Base-by-base conservation (phyloP, 2,888 invertebrate genomes). In the Sipha maydis region DNA sequence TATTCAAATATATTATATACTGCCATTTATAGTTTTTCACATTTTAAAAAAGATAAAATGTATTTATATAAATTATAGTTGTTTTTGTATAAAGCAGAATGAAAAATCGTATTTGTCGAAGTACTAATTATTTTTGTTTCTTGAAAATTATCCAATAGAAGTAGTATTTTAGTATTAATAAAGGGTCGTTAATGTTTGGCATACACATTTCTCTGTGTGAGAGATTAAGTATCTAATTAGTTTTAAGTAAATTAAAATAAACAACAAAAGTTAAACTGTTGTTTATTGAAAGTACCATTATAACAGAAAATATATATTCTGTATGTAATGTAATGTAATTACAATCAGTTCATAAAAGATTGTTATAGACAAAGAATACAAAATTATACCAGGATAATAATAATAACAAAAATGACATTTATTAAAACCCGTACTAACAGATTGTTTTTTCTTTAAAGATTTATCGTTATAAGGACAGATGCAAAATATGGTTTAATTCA, bases 141-240 rank as follows among this genome's bases (percentile, higher is more conserved):
- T 71, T 71, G 71, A 71, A 31, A 71, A 71, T 71, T 79, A 79
- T 79, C 25, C 56, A 79, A 79, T 79, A 79, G 1, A 21, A 61
- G 28, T 54, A 54, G 31, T 79, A 14, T 78, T 79, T 79, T 21
- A 79, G 21, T 54, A 34, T 78, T 56, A 78, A 31, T 71, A 14
- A 31, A 31, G 17, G 71, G 71, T 71, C 28, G 31, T 28, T 71
- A 28, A 71, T 79, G n/a, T 56, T 79, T 79, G 79, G 56, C 56
- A 79, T 25, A 79, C 25, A 11, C 31, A 34, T 79, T 79, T 79
- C 34, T 79, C 34, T 79, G 56, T 54, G 31, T 56, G 34, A 11
- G 21, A 79, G 34, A 34, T 71, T 71, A 71, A 71, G 71, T 71
- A 31, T 28, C 71, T 71, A 71, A 71, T 71, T 71, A 71, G 71